Percentiles rank a stretch among this genome's conserved stretches.
phyloP scores from a whole-genome alignment of 2,113 vertebrate species.

The Phyllopteryx taeniolatus region DNA sequence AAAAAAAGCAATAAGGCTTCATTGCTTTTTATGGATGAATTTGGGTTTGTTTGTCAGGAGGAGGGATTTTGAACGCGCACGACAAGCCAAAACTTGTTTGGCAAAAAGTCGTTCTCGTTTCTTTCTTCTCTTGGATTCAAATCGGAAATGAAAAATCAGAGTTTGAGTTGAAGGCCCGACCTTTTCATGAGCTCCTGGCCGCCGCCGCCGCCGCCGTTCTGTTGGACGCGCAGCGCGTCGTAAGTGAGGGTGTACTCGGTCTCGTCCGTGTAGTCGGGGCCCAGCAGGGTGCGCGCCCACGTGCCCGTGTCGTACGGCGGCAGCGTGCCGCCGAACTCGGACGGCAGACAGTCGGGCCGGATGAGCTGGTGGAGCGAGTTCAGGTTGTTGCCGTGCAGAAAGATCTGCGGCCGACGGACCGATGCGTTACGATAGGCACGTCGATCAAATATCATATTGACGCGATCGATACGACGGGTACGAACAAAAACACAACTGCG shows the following conservation, averaged over 20 bases:
- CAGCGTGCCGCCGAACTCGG: conserved; percentile 93
- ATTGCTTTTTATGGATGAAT: no score
- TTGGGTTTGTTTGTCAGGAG: no score
- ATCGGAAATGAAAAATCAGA: no score
- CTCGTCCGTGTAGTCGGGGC: conserved; percentile 93
- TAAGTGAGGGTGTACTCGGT: conserved; percentile 88
- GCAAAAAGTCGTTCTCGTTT: no score
- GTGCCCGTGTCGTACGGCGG: conserved; percentile 98
- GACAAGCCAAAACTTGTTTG: no score
- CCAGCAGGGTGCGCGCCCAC: conserved; percentile 92
- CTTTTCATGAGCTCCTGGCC: conserved; percentile 81
- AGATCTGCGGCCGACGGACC: conserved; percentile 78
- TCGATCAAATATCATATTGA: no score
- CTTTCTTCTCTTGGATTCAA: no score
- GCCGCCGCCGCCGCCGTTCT: conserved; percentile 62
- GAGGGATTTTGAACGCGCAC: no score
- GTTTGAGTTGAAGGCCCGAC: background rate
- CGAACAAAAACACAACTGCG: no score
- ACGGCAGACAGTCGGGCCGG: conserved; percentile 92
- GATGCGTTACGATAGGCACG: no score
- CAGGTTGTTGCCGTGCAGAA: conserved; percentile 96
- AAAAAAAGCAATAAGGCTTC: no score
- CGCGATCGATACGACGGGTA: no score
- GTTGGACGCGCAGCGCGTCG: conserved; percentile 78
- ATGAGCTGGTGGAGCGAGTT: conserved; percentile 96